Evolutionary conservation across 2,797 vertebrate species (phyloP).

Genomic region (Hydrocynus forskahlii): DNA sequence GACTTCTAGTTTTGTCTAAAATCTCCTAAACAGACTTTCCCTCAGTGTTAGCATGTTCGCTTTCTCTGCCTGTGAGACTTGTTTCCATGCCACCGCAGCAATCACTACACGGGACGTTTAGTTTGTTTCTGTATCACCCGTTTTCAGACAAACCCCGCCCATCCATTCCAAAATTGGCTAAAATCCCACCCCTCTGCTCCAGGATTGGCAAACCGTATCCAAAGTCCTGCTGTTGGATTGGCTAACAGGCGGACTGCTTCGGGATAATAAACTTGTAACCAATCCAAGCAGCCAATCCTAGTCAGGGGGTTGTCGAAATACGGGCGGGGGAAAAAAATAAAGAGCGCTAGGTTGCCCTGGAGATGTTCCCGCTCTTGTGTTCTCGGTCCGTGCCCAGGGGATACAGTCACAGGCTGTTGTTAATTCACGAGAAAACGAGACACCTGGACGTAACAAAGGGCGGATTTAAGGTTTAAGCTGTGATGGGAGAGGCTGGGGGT

Average conservation of each 20-base stretch:
- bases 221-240: background rate
- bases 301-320: background rate
- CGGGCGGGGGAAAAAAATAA: background rate
- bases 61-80: background rate
- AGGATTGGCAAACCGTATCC: background rate
- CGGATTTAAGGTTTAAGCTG: background rate
- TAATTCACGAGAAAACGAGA: constrained; percentile 51
- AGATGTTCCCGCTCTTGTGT: constrained; percentile 31
- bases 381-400: constrained; percentile 17
- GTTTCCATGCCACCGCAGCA: constrained; percentile 36
- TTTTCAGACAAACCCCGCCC: background rate
- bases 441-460: constrained; percentile 43
- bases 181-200: no score
- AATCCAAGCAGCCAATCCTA: background rate
- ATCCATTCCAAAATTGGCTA: background rate
- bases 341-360: constrained; percentile 24
- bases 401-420: constrained; percentile 44
- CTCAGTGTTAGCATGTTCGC: background rate
- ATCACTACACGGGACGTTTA: constrained; percentile 37
- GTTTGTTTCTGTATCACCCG: background rate
- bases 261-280: background rate
- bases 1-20: background rate
- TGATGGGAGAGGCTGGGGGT: background rate
- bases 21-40: background rate
- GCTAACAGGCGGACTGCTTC: background rate